Base-by-base conservation (phyloP, 2,797 vertebrate genomes). In the Kryptolebias ocellatus region DNA sequence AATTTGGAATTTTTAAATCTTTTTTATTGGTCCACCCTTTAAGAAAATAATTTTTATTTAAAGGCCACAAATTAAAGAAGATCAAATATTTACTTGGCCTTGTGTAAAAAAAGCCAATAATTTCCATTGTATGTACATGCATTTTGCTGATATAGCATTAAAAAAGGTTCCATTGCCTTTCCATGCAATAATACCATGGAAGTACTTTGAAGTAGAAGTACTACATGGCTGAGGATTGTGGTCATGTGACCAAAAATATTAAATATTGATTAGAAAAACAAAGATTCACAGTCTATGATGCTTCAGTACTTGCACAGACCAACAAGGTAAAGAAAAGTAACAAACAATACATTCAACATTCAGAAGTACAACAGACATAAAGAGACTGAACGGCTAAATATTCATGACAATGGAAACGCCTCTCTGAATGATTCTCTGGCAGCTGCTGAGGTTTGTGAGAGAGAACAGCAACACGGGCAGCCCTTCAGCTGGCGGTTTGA, bases 401-500 rank as follows among this genome's bases (percentile, higher is more conserved):
- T 78, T 70, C 28, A 58, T 66, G 56, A 75, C 14, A 42, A 69
- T 57, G 31, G 61, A 46, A 53, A 73, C 44, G 68, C 7, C 18
- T 68, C 54, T 80, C 18, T 61, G 37, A 64, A 76, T 45, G 8
- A n/a, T 54, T 66, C 27, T 76, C 45, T 78, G 78, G 81, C 60
- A 57, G 70, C 63, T 76, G 58, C 66, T 62, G 63, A 66, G 60
- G 74, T 64, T 70, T 83, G 79, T 72, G 68, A 76, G 83, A 83
- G 75, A 69, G 68, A 68, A 64, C 64, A 68, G 37, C 50, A 50
- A 63, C 46, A 53, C 60, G 63, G 71, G 62, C 71, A 60, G 70
- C 62, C 71, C 74, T 64, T 51, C 63, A 79, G 68, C 67, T 51
- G 28, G 53, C 50, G 56, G 18, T 53, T n/a, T 77, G 74, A 72